Conservation (phyloP, 2,113 vertebrate species). For the Cyprinus carpio region DNA sequence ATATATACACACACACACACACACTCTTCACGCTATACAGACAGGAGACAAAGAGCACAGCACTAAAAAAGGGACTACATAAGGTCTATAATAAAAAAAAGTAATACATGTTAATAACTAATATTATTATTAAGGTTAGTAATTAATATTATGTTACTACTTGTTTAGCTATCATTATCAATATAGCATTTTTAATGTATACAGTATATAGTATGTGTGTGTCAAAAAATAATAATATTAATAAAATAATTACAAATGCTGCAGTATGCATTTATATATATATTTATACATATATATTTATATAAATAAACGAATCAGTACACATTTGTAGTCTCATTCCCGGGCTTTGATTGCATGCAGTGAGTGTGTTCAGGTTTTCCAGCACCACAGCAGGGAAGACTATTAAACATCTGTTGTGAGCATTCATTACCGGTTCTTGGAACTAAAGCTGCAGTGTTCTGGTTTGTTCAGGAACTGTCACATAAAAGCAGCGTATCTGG, state of each 20-base stretch:
- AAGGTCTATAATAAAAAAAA: no score
- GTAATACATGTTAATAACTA: no score
- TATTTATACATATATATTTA: no score
- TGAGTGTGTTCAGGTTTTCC: slow-evolving; percentile 38
- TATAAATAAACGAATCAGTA: background rate
- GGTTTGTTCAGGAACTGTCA: slow-evolving; percentile 35
- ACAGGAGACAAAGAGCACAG: no score
- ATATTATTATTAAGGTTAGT: no score
- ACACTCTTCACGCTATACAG: no score
- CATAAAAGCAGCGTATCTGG: slow-evolving; percentile 33
- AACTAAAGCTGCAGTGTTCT: slow-evolving; percentile 1
- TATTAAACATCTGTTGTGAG: slow-evolving; percentile 55
- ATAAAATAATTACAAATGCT: no score
- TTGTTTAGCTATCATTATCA: background rate
- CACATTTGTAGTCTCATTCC: background rate
- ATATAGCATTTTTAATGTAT: background rate
- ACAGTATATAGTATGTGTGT: background rate
- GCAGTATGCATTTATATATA: no score
- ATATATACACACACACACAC: no score
- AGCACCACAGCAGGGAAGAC: slow-evolving; percentile 45
- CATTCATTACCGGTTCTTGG: slow-evolving; percentile 33
- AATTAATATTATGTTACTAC: background rate
- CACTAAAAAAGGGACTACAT: no score
- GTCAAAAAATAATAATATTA: background rate
- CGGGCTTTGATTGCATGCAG: background rate